Evolutionary conservation across 2,888 invertebrate species (phyloP).

Genomic region (Mesoligia furuncula): DNA sequence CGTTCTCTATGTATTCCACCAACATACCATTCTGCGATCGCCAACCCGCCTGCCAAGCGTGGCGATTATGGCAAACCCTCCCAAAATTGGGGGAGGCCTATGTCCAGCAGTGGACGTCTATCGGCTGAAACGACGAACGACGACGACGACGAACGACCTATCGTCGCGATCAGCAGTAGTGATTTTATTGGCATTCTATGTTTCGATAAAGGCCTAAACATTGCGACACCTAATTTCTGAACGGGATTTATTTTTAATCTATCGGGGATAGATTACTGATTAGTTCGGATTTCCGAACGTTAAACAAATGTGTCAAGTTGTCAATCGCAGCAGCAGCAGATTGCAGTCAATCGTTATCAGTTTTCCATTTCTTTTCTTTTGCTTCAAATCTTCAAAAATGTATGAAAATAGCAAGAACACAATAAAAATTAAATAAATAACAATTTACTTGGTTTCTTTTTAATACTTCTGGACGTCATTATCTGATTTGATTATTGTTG

Average conservation of each 20-base stretch:
- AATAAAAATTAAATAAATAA: constrained; percentile 23
- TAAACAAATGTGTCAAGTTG: constrained; percentile 48
- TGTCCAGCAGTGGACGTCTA: no score
- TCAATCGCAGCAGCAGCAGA: constrained; percentile 47
- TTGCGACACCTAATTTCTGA: constrained; percentile 1
- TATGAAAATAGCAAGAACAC: constrained; percentile 46
- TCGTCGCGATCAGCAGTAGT: no score
- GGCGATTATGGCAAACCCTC: no score
- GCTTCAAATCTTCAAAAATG: constrained; percentile 52
- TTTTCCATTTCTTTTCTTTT: constrained; percentile 39
- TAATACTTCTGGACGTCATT: background rate
- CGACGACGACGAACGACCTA: no score
- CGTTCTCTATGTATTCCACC: no score
- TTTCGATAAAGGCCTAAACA: background rate
- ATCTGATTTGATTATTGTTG: constrained; percentile 7
- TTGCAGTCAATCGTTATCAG: constrained; percentile 62
- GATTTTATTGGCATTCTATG: background rate
- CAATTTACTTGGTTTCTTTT: background rate
- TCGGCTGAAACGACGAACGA: no score
- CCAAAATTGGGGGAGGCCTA: no score
- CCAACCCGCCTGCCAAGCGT: no score
- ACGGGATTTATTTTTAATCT: constrained; percentile 14
- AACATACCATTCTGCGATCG: no score
- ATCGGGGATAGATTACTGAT: background rate
- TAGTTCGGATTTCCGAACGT: constrained; percentile 45